These are phyloP conservation scores for Craseonycteris thonglongyai DNA, from an alignment of 2,113 vertebrate genomes.

Conservation along the genomic window DNA sequence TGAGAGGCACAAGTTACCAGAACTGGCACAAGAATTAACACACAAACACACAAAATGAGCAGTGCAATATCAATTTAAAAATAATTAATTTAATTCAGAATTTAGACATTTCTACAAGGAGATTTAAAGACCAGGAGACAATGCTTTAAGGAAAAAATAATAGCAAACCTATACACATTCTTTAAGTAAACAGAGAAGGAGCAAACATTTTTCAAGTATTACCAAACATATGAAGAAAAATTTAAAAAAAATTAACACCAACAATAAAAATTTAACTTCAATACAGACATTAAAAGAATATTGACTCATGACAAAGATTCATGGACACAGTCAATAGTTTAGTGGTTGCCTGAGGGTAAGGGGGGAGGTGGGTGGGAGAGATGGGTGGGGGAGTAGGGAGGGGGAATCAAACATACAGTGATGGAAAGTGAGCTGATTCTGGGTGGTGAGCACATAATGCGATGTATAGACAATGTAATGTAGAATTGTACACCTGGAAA, in stretches of 20 bases:
- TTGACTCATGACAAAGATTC: too few species aligned
- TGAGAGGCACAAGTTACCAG: neutral
- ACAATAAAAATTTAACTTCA: neutral
- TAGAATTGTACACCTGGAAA: too few species aligned
- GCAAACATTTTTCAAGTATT: neutral
- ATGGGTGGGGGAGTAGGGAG: too few species aligned
- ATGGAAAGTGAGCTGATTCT: too few species aligned
- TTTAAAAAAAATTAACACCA: neutral
- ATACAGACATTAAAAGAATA: neutral
- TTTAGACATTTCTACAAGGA: neutral
- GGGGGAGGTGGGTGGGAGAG: too few species aligned
- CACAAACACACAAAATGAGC: neutral
- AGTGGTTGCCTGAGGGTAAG: too few species aligned
- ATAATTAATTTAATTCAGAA: neutral
- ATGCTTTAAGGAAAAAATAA: neutral
- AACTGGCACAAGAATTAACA: neutral
- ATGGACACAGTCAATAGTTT: too few species aligned
- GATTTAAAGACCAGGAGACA: neutral
- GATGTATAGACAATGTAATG: too few species aligned
- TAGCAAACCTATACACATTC: neutral
- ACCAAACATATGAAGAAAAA: neutral
- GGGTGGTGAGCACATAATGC: too few species aligned
- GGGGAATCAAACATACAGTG: too few species aligned
- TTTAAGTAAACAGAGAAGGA: neutral
- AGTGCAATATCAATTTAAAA: neutral